phyloP scores from a whole-genome alignment of 2,888 invertebrate genomes.

The Eupithecia inturbata region DNA sequence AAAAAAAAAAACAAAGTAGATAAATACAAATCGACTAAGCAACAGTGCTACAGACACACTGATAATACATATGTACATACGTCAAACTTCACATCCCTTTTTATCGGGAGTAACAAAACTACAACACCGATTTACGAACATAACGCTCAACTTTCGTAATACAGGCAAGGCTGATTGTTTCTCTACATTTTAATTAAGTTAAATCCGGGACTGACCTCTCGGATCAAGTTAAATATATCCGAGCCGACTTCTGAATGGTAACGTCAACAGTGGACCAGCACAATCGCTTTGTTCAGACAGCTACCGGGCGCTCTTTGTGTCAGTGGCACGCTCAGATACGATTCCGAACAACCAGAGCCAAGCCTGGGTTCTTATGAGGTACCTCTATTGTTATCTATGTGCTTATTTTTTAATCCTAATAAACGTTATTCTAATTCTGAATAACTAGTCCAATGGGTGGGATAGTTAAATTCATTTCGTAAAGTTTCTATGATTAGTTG shows the following conservation, averaged over 20 bases:
- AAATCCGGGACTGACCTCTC: constrained; percentile 28
- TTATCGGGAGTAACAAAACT: neutral
- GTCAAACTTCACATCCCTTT: neutral
- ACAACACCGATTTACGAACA: neutral
- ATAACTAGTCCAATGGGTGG: too few species aligned
- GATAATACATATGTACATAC: neutral
- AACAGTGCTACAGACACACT: neutral
- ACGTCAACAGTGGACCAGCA: constrained; percentile 40
- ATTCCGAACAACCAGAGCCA: neutral
- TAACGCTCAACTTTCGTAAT: neutral
- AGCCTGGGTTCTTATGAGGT: neutral
- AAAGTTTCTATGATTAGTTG: neutral
- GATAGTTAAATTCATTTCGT: too few species aligned
- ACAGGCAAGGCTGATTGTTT: neutral
- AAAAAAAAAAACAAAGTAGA: too few species aligned
- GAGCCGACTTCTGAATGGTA: constrained; percentile 29
- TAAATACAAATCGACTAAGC: too few species aligned
- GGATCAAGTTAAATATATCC: constrained; percentile 40
- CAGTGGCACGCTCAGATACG: constrained; percentile 11
- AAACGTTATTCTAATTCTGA: too few species aligned
- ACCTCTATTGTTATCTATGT: neutral
- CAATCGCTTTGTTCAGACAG: constrained; percentile 32
- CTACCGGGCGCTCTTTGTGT: constrained; percentile 2
- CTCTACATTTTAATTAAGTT: constrained; percentile 20
- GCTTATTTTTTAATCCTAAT: neutral